Base-by-base conservation (phyloP, 2,888 invertebrate species). In the Spodoptera exigua region DNA sequence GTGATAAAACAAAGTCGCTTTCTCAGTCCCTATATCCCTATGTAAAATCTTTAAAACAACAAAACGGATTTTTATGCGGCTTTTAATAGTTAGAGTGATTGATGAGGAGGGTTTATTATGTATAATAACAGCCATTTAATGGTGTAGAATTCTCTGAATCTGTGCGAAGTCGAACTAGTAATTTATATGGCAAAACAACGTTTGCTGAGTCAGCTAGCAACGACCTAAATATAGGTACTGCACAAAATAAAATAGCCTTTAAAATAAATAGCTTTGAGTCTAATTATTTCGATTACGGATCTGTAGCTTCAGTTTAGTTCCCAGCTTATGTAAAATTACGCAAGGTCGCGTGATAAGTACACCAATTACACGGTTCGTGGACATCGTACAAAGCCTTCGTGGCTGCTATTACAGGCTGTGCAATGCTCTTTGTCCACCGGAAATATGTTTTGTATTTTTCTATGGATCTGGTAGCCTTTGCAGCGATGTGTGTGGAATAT, bases 351-450 rank as follows among this genome's bases (percentile, higher is more conserved):
- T 76, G 67, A 77, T 80, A 76, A 74, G 61, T 61, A 56, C 58
- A 53, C 61, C 83, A 85, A 89, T 89, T 89, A 84, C 83, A 86
- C 78, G 87, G 81, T 83, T 69, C 60, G 60, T 76, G 79, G 74
- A 74, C 74, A 63, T 67, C 67, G 63, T 74, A 82, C 79, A 84
- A 82, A 77, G 74, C 61, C 58, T 67, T 70, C 51, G 58, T 54
- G 47, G 32, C 36, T 54, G 58, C 56, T 13, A 80, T 80, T 78
- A 74, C 60, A 55, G 54, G 63, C 4, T 27, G 27, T 27, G 27
- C 82, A 83, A 80, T 80, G 76, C 72, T 74, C 71, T 71, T 70
- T 72, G 74, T 66, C 62, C 59, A 66, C 81, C 82, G 86, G 87
- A 85, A 79, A 72, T 62, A 45, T 57, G 56, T 61, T 76, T 79